Conservation (phyloP, 2,888 invertebrate genomes). For the Smittia sp. region DNA sequence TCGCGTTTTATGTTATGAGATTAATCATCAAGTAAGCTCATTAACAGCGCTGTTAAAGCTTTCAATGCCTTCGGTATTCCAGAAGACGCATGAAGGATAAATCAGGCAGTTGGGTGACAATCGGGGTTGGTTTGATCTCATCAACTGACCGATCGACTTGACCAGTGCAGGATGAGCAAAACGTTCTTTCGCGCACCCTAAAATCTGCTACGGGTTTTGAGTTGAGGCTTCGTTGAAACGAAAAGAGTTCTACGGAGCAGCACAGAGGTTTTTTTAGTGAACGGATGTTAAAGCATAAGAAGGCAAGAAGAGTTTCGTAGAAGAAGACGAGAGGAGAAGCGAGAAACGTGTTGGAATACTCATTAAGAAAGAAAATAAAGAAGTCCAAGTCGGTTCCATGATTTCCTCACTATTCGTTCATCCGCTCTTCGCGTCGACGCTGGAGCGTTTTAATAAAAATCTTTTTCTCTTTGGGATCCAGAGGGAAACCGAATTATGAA, state of each 20-base stretch:
- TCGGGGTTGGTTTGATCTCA: no score
- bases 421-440: background rate
- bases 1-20: no score
- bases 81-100: no score
- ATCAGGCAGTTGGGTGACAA: no score
- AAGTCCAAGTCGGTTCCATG: background rate
- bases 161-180: no score
- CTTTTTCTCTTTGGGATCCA: conserved; percentile 2
- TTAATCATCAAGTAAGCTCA: no score
- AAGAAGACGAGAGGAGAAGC: background rate
- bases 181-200: background rate
- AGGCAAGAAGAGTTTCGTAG: background rate
- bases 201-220: background rate
- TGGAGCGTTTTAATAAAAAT: conserved; percentile 12
- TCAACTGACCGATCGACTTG: no score
- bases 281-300: conserved; percentile 34
- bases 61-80: no score
- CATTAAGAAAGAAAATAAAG: conserved; percentile 27
- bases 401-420: conserved; percentile 17
- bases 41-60: no score
- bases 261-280: conserved; percentile 17
- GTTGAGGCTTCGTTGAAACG: background rate
- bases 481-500: conserved; percentile 27
- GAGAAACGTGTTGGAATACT: conserved; percentile 30
- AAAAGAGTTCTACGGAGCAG: background rate